A percentile compares a stretch with the other conserved stretches of the same genome.
Conservation (phyloP, 2,888 invertebrate species). For the Troides aeacus region DNA sequence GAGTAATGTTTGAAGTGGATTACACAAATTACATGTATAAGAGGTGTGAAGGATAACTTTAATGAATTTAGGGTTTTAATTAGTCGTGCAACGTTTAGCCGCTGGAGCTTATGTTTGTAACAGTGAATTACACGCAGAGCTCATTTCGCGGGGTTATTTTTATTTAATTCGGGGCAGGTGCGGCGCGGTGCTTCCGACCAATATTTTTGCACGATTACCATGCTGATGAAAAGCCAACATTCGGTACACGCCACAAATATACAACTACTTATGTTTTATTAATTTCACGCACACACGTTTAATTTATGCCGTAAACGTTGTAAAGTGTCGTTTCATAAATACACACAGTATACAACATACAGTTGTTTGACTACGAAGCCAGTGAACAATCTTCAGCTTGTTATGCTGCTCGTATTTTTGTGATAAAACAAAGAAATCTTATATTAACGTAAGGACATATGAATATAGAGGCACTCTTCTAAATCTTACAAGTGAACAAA, state of each 20-base stretch:
- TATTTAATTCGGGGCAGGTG: constrained; percentile 78
- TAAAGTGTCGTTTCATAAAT: constrained; percentile 31
- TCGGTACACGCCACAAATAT: constrained; percentile 51
- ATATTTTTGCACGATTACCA: constrained; percentile 79
- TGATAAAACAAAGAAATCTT: no score
- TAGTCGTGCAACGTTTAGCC: constrained; percentile 15
- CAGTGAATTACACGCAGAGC: constrained; percentile 56
- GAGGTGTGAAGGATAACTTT: constrained; percentile 9
- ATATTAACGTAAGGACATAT: no score
- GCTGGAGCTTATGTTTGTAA: constrained; percentile 3
- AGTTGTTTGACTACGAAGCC: neutral
- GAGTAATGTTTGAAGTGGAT: neutral
- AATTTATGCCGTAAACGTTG: constrained; percentile 42
- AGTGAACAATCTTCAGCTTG: neutral
- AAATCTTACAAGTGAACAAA: no score
- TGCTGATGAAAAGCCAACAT: constrained; percentile 79
- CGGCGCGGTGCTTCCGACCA: constrained; percentile 59
- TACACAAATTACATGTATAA: neutral
- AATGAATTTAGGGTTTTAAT: constrained; percentile 19
- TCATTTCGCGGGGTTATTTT: constrained; percentile 72
- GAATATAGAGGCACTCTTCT: no score
- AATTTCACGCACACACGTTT: constrained; percentile 53
- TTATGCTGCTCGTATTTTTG: no score
- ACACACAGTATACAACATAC: neutral
- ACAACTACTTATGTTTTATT: constrained; percentile 52